A percentile compares a stretch with the other conserved stretches of the same genome.
phyloP scores from a whole-genome alignment of 2,888 invertebrate species.

The Tetragonisca angustula region DNA sequence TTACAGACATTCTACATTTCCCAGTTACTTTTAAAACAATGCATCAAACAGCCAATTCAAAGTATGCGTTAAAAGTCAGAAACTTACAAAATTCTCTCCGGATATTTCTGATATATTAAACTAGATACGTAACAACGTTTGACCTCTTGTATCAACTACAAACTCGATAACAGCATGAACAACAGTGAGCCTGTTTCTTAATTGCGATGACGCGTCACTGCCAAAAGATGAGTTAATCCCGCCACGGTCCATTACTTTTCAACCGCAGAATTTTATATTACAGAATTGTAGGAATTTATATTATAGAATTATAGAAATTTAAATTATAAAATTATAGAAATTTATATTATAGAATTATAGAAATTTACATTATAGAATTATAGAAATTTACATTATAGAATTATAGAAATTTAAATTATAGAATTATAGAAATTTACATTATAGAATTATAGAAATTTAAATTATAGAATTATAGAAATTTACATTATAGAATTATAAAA shows the following conservation, averaged over 20 bases:
- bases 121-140: too few species aligned
- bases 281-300: too few species aligned
- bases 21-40: neutral
- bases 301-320: neutral
- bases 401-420: neutral
- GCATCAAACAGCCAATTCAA: too few species aligned
- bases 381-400: too few species aligned
- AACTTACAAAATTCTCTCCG: neutral
- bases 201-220: neutral
- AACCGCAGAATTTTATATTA: conserved; percentile 10
- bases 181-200: conserved; percentile 9
- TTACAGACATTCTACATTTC: neutral
- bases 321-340: too few species aligned
- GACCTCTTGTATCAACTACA: neutral
- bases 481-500: too few species aligned
- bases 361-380: neutral
- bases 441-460: neutral
- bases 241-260: conserved; percentile 23
- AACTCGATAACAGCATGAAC: conserved; percentile 10
- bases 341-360: neutral
- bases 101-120: neutral
- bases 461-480: too few species aligned
- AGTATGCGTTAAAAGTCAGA: neutral
- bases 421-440: too few species aligned
- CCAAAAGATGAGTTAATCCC: conserved; percentile 52